These are phyloP conservation scores for Cryptoprocta ferox DNA, from an alignment of 2,797 vertebrate genomes.

Conservation along the genomic window DNA sequence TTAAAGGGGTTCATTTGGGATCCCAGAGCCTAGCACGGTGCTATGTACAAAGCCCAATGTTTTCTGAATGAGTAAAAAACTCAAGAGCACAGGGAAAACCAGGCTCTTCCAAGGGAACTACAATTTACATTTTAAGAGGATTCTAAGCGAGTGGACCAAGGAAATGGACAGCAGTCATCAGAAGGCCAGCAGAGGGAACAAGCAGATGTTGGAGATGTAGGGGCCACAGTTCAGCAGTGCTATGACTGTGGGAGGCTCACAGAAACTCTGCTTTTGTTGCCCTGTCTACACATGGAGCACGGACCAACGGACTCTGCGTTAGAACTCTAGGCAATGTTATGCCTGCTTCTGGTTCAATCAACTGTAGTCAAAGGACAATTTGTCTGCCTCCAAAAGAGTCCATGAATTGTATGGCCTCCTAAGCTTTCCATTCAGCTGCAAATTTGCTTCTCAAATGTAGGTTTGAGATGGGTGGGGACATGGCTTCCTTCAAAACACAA, in stretches of 20 bases:
- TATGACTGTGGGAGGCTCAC: not conserved
- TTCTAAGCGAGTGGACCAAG: not conserved
- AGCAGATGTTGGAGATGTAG: not conserved
- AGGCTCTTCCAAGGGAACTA: slow-evolving; percentile 16
- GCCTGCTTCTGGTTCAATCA: not conserved
- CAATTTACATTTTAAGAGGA: not conserved
- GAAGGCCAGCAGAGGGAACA: not conserved
- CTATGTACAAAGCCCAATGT: slow-evolving; percentile 46
- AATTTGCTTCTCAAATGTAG: not conserved
- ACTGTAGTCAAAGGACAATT: not conserved
- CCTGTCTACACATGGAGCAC: not conserved
- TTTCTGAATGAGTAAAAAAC: slow-evolving; percentile 46
- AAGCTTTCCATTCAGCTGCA: not conserved
- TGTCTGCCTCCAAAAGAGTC: not conserved
- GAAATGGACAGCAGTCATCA: not conserved
- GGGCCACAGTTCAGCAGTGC: not conserved
- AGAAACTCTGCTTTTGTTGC: not conserved
- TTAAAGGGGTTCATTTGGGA: not conserved
- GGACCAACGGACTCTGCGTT: not conserved
- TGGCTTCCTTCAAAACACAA: not conserved
- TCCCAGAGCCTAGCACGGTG: slow-evolving; percentile 50
- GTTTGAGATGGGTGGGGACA: not conserved
- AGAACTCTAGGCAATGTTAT: rapidly evolving
- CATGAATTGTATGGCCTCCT: not conserved
- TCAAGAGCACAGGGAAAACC: slow-evolving; percentile 52